Evolutionary conservation across 2,797 vertebrate species (phyloP).

Genomic region (Macropus fuliginosus): DNA sequence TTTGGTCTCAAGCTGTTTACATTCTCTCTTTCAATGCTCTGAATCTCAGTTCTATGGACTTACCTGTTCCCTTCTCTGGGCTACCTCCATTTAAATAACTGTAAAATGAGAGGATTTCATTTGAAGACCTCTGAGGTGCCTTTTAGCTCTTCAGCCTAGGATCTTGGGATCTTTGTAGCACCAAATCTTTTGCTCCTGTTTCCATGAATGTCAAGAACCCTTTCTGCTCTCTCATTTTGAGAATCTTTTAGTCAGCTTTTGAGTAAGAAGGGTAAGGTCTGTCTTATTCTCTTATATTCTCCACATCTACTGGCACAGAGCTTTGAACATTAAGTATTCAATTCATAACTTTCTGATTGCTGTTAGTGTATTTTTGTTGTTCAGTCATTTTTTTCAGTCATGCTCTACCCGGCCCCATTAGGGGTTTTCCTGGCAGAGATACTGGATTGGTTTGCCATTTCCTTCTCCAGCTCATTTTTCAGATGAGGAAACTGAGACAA

Average conservation of each 20-base stretch:
- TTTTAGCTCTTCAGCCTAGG: not conserved
- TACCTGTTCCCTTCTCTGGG: not conserved
- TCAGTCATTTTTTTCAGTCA: not conserved
- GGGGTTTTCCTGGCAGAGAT: not conserved
- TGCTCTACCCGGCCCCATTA: not conserved
- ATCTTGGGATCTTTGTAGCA: not conserved
- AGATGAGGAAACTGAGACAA: not conserved
- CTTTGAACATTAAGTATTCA: not conserved
- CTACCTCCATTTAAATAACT: not conserved
- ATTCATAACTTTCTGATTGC: not conserved
- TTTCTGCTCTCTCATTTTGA: not conserved
- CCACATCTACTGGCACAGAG: not conserved
- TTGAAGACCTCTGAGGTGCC: not conserved
- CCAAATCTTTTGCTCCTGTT: not conserved
- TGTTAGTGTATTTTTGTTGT: not conserved
- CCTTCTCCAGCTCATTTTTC: not conserved
- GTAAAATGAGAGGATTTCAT: not conserved
- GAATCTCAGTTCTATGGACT: not conserved
- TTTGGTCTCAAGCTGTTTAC: not conserved
- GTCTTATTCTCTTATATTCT: not conserved
- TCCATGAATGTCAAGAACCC: not conserved
- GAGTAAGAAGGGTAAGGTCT: not conserved
- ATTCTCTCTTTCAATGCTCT: not conserved
- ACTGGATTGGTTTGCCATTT: too few species aligned
- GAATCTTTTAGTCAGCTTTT: not conserved